Percentiles rank a stretch among this genome's conserved stretches.
Conservation (phyloP, 2,888 invertebrate species). For the Muschampia plurimacula region DNA sequence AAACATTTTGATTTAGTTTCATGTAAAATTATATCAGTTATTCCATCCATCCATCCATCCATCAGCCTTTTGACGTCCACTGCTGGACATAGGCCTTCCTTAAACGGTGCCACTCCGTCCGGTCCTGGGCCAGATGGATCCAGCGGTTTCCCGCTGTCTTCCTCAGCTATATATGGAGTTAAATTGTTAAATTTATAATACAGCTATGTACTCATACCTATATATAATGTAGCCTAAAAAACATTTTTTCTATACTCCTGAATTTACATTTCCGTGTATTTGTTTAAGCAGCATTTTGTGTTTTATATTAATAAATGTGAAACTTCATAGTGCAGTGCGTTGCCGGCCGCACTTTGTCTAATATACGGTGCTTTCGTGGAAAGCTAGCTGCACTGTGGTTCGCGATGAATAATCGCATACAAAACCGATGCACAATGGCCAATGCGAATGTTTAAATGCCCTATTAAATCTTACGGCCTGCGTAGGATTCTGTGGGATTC, state of each 20-base stretch:
- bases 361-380: constrained; percentile 71
- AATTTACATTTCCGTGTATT: constrained; percentile 50
- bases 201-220: background rate
- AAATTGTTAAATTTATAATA: too few relatives aligned
- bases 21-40: too few relatives aligned
- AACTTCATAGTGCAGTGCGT: constrained; percentile 63
- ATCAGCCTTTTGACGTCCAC: too few relatives aligned
- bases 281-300: constrained; percentile 46
- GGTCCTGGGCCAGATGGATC: too few relatives aligned
- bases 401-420: constrained; percentile 82
- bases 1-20: too few relatives aligned
- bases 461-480: constrained; percentile 84
- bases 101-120: too few relatives aligned
- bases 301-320: constrained; percentile 57
- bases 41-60: too few relatives aligned
- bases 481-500: constrained; percentile 85
- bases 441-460: constrained; percentile 85
- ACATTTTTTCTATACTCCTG: constrained; percentile 51
- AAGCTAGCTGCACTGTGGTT: constrained; percentile 75
- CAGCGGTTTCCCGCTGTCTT: too few relatives aligned
- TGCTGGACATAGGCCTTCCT: too few relatives aligned
- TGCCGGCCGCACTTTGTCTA: constrained; percentile 66
- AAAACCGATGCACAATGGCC: constrained; percentile 82
- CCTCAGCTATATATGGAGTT: too few relatives aligned
- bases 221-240: constrained; percentile 26